Evolutionary conservation across 92 coral and sea anemone genomes (phyloP), one percentile per base, ranked within the genome.

Genomic region (Zoanthus solanderi): DNA sequence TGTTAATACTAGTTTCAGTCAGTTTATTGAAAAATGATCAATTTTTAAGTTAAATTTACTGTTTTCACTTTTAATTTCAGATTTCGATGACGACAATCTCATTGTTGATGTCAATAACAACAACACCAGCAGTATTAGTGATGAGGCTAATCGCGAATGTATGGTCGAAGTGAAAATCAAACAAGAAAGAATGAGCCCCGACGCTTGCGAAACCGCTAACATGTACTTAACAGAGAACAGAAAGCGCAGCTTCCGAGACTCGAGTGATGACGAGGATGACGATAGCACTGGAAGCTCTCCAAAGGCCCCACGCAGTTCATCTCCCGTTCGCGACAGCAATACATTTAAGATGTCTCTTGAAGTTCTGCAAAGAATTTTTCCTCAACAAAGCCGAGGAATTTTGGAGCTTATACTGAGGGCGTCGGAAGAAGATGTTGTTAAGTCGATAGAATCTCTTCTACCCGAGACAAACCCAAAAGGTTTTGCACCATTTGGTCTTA

Each of bases 401-500:
- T 60, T 97, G 18, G 99, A 97, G 84, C 91, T 97, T 56, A 97
- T 95, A 47, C 90, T 97, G 72, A 91, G 96, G 32, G 95, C 99
- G 2, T 95, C 96, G n/a, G 99, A 95, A 34, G 94, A 95, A 71
- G 99, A 97, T 67, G 87, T 97, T 0, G 99, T 95, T 34, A 94
- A 94, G 42, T 98, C 99, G 9, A 93, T 96, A 12, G 99, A 97
- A 71, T 97, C 99, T 1, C 93, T 97, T 44, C 86, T 95, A n/a
- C 98, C 96, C 23, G 97, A 95, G 47, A 89, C 89, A 85, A 92
- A 84, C 69, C 83, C 83, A 6, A 61, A 90, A 54, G 45, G 69
- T 61, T 77, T 85, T 37, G 87, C 71, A 56, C 71, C 87, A 5
- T 74, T 90, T 3, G 90, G 91, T 68, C 85, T 91, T 7, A 90